Evolutionary conservation across 2,797 vertebrate species (phyloP), one percentile per base, ranked within the genome.

Genomic region (Peromyscus melanophrys): DNA sequence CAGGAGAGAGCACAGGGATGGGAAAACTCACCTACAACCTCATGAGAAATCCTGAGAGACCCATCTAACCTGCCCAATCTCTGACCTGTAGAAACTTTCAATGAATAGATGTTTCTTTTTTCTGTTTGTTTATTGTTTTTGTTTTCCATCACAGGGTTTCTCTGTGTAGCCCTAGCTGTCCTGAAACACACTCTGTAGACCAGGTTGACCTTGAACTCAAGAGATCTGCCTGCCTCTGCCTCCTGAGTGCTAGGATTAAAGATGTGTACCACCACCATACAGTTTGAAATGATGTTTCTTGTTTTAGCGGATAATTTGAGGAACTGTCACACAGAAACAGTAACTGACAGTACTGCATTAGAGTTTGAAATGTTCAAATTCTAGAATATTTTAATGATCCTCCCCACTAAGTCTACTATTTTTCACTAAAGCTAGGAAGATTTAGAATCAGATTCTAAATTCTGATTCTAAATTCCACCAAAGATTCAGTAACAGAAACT

Each of bases 381-480:
- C 57, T 76, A 0, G 46, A 73, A 59, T 84, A 49, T 69, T 92
- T 77, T 27, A 81, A 90, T 65, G 12, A n/a, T 2, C 21, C 34
- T 55, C 37, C 4, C 40, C n/a, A 80, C 25, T 49, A 76, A 83
- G 34, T 40, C 25, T 31, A 40, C 9, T 55, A 43, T 59, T 88
- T 96, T 90, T 82, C 59, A 55, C 55, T 81, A 94, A 27, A 12
- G 17, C n/a, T 83, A 61, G 31, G 29, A 78, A 84, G 16, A 52
- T 13, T 13, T 52, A 52, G 52, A 52, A 52, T 52, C 14, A 75
- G 63, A 80, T 43, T 43, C 43, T 43, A 43, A 43, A 43, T 43
- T 43, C 43, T 43, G 43, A 43, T 43, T 43, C 43, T 43, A 43
- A 43, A 43, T 43, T 43, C 9, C 14, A 37, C 29, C 77, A 88